Base-by-base conservation (phyloP, 2,888 invertebrate species). In the Polylopha cassiicola region DNA sequence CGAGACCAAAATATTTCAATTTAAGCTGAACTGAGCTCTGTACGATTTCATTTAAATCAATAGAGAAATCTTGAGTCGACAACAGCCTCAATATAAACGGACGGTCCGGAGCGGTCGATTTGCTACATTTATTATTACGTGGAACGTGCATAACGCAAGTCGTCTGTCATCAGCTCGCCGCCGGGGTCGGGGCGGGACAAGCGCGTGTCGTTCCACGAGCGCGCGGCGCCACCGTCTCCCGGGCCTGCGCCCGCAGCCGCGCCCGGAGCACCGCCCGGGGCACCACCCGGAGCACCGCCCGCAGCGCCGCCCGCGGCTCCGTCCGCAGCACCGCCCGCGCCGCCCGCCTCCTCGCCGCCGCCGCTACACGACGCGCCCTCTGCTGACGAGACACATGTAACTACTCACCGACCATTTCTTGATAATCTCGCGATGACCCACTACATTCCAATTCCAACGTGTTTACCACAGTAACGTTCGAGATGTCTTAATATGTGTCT, bases 301-400 rank as follows among this genome's bases (percentile, higher is more conserved):
- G 47, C 58, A 14, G 41, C 51, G 8, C 44, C 52, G 14, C 45
- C 58, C 23, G 39, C 49, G 10, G 28, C 53, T 44, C 39, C 47
- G 31, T 54, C 60, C 14, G 58, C 55, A 39, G 53, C 58, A 15
- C 58, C 60, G 17, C 66, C 62, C 38, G 48, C 57, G 46, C 48
- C 48, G 29, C 62, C 71, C 65, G 39, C 72, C 34, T 17, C 14
- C 28, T 36, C 41, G 32, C 30, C 34, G 39, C 33, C 66, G 34
- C 64, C 64, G 37, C 60, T 63, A 39, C 63, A 55, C 51, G 53
- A 53, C 43, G 29, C 44, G 27, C 59, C 44, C 29, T 51, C 44
- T 7, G 44, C 91, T 56, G 94, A 95, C 75, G 95, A 95, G 85
- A 91, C 93, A 33, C 93, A 93, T 72, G 95, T 95, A 80, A 90